Conservation (phyloP, 2,888 invertebrate species). For the Spilosoma lubricipeda region DNA sequence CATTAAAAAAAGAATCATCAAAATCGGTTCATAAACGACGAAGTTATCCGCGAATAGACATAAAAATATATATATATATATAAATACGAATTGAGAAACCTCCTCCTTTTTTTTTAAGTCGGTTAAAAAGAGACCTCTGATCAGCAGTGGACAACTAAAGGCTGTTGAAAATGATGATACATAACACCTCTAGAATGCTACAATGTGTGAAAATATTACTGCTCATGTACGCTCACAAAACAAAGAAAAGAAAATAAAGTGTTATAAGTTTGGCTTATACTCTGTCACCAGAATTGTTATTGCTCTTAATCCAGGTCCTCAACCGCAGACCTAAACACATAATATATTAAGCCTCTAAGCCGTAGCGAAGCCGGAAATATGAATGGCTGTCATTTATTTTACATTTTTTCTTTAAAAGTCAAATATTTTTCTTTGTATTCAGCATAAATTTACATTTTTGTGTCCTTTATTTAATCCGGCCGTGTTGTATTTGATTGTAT, state of each 20-base stretch:
- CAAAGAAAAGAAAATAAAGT: neutral
- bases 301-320: neutral
- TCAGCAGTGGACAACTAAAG: too few species aligned
- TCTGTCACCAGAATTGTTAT: neutral
- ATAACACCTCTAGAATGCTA: neutral
- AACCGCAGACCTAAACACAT: neutral
- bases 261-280: neutral
- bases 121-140: too few species aligned
- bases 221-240: neutral
- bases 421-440: neutral
- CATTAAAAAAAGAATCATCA: too few species aligned
- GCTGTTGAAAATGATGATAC: too few species aligned
- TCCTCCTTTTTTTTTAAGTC: too few species aligned
- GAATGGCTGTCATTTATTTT: neutral
- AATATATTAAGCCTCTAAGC: neutral
- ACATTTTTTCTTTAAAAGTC: neutral
- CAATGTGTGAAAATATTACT: neutral
- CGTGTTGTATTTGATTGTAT: too few species aligned
- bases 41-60: too few species aligned
- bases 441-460: neutral
- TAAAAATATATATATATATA: too few species aligned
- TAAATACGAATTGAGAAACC: too few species aligned
- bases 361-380: neutral
- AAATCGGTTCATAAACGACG: too few species aligned
- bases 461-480: neutral